These are phyloP conservation scores for Temnothorax curvispinosus DNA, from an alignment of 1,140 invertebrate genomes.

Conservation along the genomic window DNA sequence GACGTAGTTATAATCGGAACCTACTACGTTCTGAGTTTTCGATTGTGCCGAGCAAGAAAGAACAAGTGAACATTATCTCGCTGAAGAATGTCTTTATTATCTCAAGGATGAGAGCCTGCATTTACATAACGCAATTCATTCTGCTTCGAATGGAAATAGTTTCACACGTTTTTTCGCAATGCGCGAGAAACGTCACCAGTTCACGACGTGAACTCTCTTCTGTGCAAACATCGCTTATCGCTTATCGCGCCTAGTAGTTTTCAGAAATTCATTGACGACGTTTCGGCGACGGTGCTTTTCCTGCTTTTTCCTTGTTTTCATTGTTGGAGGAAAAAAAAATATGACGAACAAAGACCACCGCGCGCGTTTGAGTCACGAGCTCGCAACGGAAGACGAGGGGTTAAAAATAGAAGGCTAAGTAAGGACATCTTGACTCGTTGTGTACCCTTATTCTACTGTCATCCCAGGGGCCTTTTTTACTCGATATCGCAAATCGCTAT, in stretches of 20 bases:
- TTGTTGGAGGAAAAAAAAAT: background rate
- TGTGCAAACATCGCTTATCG: background rate
- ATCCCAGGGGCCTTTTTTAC: slow-evolving; percentile 25
- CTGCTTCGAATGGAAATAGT: slow-evolving; percentile 1
- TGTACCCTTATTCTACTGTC: slow-evolving; percentile 29
- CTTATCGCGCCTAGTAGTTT: background rate
- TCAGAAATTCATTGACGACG: background rate
- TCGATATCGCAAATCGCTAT: background rate
- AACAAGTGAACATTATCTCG: background rate
- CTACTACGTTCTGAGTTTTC: background rate
- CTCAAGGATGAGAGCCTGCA: slow-evolving; percentile 10
- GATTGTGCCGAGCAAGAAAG: background rate
- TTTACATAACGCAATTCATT: slow-evolving; percentile 44
- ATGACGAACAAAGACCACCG: slow-evolving; percentile 1
- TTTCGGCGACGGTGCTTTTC: background rate
- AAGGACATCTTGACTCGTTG: slow-evolving; percentile 44
- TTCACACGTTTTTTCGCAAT: background rate
- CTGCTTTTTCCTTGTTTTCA: background rate
- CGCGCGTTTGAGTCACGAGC: slow-evolving; percentile 20
- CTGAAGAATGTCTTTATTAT: background rate
- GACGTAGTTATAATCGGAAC: background rate
- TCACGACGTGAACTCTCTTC: background rate
- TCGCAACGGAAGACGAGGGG: slow-evolving; percentile 22
- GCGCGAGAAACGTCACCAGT: background rate
- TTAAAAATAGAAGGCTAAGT: slow-evolving; percentile 57